Evolutionary conservation across 1,140 invertebrate species (phyloP), one percentile per base, ranked within the genome.

Genomic region (Phocides pigmalion): DNA sequence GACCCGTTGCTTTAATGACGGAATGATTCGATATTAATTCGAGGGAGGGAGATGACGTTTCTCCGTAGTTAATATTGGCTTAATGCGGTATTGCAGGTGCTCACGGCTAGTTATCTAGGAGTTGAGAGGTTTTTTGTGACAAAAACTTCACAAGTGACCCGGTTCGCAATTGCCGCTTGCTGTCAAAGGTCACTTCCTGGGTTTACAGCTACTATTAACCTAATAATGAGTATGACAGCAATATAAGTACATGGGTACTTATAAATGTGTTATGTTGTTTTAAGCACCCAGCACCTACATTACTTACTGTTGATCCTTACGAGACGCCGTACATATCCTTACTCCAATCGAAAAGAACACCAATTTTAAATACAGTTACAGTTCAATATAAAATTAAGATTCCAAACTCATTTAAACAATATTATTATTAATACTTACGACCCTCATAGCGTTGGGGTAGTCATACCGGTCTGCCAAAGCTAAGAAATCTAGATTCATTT

Each of bases 1-100:
- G 79, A 86, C 75, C 77, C 84, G 81, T 87, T 85, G 82, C 77
- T 83, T 80, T 90, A 90, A 90, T 87, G 85, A 79, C 74, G 76
- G 75, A 88, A 83, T 90, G 85, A 90, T 88, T 90, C 76, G 85
- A 90, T 87, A 88, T 90, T 90, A 90, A 90, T 88, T 82, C 74
- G 81, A 82, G 75, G 79, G 77, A 78, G 76, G 76, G 74, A 81
- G 79, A 76, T 72, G 74, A 72, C 70, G 72, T 76, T 76, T 82
- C 74, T 71, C 71, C 62, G 73, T 67, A 63, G 59, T 72, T 80
- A 77, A 77, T 83, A 79, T 76, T 76, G 64, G 70, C 72, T 79
- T 82, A 78, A 82, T 83, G 81, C 58, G 70, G 64, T 78, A 71
- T 65, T 72, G 70, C 81, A 83, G 81, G 74, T 87, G 82, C 77